Percentiles rank a stretch among this genome's conserved stretches.
Evolutionary conservation across 2,797 vertebrate species (phyloP).

Genomic region (Naso thynnoides): DNA sequence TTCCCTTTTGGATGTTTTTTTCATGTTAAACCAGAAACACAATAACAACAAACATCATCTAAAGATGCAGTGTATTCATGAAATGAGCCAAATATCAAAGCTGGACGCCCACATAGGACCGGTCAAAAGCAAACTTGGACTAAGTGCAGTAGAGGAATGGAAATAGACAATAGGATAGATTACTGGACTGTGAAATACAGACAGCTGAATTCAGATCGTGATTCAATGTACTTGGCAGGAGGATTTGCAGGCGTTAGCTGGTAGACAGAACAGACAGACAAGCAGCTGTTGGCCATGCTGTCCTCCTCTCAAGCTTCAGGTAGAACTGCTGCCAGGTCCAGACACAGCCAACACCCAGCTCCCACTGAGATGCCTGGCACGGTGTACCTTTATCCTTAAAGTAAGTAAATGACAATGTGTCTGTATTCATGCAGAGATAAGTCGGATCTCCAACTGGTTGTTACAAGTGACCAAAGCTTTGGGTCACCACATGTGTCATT

Average conservation of each 20-base stretch:
- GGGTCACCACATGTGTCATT: neutral
- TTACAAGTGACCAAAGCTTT: conserved; percentile 1
- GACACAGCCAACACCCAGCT: conserved; percentile 56
- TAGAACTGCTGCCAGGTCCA: conserved; percentile 65
- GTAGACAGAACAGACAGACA: conserved; percentile 61
- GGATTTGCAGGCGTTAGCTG: conserved; percentile 41
- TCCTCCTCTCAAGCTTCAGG: conserved; percentile 67
- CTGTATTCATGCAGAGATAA: conserved; percentile 11
- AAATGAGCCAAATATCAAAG: conserved; percentile 40
- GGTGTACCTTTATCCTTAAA: conserved; percentile 25
- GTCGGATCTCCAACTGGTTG: neutral
- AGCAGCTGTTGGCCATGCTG: conserved; percentile 60
- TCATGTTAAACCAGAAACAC: conserved; percentile 41
- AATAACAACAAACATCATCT: conserved; percentile 35
- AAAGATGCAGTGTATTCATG: conserved; percentile 30
- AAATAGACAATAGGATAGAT: conserved; percentile 38
- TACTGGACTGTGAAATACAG: conserved; percentile 45
- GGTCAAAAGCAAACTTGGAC: conserved; percentile 37
- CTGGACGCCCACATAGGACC: conserved; percentile 20
- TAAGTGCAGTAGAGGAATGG: conserved; percentile 5
- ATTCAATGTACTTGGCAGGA: conserved; percentile 52
- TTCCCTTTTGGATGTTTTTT: conserved; percentile 30
- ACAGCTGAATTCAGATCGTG: conserved; percentile 39
- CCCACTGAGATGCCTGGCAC: conserved; percentile 54
- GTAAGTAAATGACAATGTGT: neutral